Evolutionary conservation across 2,797 vertebrate species (phyloP).

Genomic region (Sebastes vulpes): DNA sequence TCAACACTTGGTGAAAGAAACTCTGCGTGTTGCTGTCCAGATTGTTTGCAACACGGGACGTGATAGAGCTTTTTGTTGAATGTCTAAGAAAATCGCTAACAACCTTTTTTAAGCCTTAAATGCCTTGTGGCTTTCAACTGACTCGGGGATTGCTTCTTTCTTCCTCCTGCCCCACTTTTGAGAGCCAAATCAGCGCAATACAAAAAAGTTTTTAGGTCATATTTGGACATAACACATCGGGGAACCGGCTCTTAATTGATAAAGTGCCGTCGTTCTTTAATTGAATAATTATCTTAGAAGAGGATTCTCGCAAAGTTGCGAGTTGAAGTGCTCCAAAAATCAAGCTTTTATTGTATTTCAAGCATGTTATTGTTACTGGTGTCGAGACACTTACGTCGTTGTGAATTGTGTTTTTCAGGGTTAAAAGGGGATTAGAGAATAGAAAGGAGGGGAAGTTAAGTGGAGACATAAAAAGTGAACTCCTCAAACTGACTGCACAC

Average conservation of each 20-base stretch:
- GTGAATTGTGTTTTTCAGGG: not conserved
- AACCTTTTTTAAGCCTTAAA: constrained; percentile 6
- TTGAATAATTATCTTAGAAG: constrained; percentile 23
- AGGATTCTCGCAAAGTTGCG: not conserved
- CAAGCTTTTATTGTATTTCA: not conserved
- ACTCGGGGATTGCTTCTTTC: constrained; percentile 1
- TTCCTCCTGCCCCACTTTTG: constrained; percentile 35
- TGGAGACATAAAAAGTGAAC: constrained; percentile 29
- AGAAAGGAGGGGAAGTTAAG: not conserved
- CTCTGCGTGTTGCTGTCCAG: not conserved
- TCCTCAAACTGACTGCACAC: constrained; percentile 46
- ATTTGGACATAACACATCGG: constrained; percentile 12
- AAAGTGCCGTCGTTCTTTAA: not conserved
- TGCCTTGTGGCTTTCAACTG: constrained; percentile 1
- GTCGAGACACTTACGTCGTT: not conserved
- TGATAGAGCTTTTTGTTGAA: not conserved
- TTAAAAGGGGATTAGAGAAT: not conserved
- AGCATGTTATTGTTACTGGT: not conserved
- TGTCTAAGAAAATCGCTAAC: not conserved
- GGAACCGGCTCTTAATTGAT: constrained; percentile 26
- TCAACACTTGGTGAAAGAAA: not conserved
- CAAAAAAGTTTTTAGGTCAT: constrained; percentile 40
- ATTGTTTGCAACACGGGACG: not conserved
- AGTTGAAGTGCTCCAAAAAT: not conserved
- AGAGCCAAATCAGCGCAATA: constrained; percentile 31